Evolutionary conservation across 1,140 invertebrate genomes (phyloP), one percentile per base, ranked within the genome.

Genomic region (Spodoptera frugiperda): DNA sequence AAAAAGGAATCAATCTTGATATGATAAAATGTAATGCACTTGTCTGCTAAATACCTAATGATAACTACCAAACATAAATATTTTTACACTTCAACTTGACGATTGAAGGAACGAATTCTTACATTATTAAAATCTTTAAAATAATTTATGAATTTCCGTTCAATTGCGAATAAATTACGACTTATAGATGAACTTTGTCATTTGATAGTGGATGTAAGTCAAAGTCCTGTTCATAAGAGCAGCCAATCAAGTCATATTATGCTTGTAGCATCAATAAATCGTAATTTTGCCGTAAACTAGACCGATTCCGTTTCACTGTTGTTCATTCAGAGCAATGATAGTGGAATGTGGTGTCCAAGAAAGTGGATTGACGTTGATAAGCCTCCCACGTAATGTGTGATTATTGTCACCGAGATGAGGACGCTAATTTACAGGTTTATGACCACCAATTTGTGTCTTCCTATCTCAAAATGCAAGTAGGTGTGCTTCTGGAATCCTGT

Each of bases 401-500:
- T 70, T 65, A 55, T 67, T 74, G 21, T 49, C 63, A 59, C 49
- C 53, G 44, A 33, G 54, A 78, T 65, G 63, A 61, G 72, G 53
- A 39, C n/a, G 21, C 72, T 70, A 55, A 75, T 78, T 75, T 70
- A 71, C 46, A 55, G 48, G 48, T 39, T 74, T 74, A 78, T 74
- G 57, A 74, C 54, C 21, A 55, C 21, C 54, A 78, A 78, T 78
- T 78, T 63, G 54, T 44, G 19, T 53, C 72, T 78, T 78, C 77
- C 72, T 78, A 76, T 75, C 49, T 59, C 70, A 51, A 75, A 78
- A 78, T 71, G 17, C 33, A 46, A 51, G 72, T 78, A 77, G 75
- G 75, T 70, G 65, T 70, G 19, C 44, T 19, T 21, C 61, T 48
- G 17, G 33, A 51, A 51, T 15, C 3, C 10, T n/a, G 48, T 0